Conservation (phyloP, 64 coral and sea anemone genomes). For the Porites australiensis region DNA sequence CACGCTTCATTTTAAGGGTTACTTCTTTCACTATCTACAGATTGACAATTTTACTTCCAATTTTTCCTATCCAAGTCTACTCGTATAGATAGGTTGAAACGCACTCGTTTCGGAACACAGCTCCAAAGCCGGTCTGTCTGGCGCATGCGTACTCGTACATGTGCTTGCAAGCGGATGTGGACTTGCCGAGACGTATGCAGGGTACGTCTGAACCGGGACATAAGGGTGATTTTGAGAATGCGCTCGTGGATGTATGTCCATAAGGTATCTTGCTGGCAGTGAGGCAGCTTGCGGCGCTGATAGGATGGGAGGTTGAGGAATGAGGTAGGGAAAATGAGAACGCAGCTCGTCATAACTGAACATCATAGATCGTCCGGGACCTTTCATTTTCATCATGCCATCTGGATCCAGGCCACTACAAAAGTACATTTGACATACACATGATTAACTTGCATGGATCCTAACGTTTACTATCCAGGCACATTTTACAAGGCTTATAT, state of each 20-base stretch:
- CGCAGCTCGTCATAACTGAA: constrained; percentile 90
- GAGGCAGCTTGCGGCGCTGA: constrained; percentile 44
- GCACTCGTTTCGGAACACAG: constrained; percentile 84
- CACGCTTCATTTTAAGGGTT: too few relatives aligned
- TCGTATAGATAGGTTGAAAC: constrained; percentile 71
- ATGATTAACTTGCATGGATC: background rate
- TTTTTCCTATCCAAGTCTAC: constrained; percentile 29
- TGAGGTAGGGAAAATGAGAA: constrained; percentile 89
- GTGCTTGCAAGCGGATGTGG: constrained; percentile 46
- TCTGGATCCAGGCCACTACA: constrained; percentile 80
- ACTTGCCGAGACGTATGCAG: constrained; percentile 72
- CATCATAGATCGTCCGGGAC: constrained; percentile 79
- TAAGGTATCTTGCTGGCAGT: constrained; percentile 63
- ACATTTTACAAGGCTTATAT: too few relatives aligned
- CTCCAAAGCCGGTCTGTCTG: constrained; percentile 14
- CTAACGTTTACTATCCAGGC: too few relatives aligned
- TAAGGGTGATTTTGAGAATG: constrained; percentile 57
- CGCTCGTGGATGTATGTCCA: constrained; percentile 48
- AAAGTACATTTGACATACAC: background rate
- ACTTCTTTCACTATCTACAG: too few relatives aligned
- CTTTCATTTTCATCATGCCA: constrained; percentile 92
- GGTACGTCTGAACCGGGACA: constrained; percentile 66
- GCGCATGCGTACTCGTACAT: constrained; percentile 46
- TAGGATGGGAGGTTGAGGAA: constrained; percentile 67
- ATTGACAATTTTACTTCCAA: background rate